Conservation (phyloP, 1,140 invertebrate species). For the Drosophila subobscura region DNA sequence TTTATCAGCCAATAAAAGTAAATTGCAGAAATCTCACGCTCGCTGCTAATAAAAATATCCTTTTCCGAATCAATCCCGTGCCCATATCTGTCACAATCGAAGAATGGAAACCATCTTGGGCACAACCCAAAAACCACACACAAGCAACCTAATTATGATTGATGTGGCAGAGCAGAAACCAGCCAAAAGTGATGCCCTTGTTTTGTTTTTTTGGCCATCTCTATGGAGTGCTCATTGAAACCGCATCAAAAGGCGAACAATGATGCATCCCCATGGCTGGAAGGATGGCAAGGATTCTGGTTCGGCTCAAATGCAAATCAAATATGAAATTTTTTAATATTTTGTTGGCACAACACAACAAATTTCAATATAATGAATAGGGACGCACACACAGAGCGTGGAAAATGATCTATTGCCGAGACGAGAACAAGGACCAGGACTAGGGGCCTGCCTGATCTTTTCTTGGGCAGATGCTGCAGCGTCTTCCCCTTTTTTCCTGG, state of each 20-base stretch:
- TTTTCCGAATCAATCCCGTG: constrained; percentile 8
- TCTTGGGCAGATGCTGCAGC: constrained; percentile 76
- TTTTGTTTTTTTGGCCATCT: constrained; percentile 13
- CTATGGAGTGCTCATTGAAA: constrained; percentile 69
- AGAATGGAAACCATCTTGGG: constrained; percentile 31
- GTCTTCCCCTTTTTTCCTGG: constrained; percentile 45
- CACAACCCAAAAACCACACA: constrained; percentile 50
- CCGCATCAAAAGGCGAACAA: constrained; percentile 67
- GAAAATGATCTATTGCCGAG: constrained; percentile 79
- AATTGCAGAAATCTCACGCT: no score
- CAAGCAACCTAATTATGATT: constrained; percentile 77
- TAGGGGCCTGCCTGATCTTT: constrained; percentile 66
- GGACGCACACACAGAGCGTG: constrained; percentile 60
- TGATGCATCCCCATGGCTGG: constrained; percentile 23
- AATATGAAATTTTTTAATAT: constrained; percentile 82
- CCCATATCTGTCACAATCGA: constrained; percentile 33
- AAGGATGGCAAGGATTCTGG: constrained; percentile 20
- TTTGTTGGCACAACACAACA: constrained; percentile 83
- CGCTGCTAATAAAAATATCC: not conserved
- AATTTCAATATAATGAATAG: constrained; percentile 71
- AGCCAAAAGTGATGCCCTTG: not conserved
- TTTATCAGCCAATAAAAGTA: not conserved
- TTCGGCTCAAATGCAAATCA: constrained; percentile 66
- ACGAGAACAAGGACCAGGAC: constrained; percentile 35
- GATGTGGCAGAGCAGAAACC: constrained; percentile 53